These are phyloP conservation scores for Rhamnusium bicolor DNA, from an alignment of 2,888 invertebrate genomes.

Conservation along the genomic window DNA sequence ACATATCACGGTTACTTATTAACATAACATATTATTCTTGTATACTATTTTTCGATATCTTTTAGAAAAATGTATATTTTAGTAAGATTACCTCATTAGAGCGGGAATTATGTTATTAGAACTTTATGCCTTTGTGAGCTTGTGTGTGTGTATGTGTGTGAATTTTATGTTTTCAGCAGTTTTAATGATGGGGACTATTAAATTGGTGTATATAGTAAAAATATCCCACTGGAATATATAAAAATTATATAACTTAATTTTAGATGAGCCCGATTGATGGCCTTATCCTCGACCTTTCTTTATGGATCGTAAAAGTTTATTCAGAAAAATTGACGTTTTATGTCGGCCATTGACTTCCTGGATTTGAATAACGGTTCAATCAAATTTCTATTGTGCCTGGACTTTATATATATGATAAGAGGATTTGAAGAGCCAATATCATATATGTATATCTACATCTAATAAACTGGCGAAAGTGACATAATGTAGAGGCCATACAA, in stretches of 20 bases:
- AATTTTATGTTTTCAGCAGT: neutral
- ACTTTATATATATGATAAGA: neutral
- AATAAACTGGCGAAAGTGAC: neutral
- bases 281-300: neutral
- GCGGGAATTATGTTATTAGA: no score
- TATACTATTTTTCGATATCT: no score
- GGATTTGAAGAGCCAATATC: neutral
- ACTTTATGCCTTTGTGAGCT: neutral
- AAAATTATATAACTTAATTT: neutral
- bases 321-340: neutral
- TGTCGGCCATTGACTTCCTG: neutral
- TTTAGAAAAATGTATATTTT: no score
- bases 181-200: neutral
- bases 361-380: neutral
- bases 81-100: no score
- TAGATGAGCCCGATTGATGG: neutral
- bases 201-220: neutral
- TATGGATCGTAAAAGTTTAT: conserved; percentile 3
- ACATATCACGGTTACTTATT: no score
- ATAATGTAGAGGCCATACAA: neutral
- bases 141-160: neutral
- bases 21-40: no score
- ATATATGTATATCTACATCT: neutral
- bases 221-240: neutral
- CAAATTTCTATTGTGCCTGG: neutral